Base-by-base conservation (phyloP, 2,888 invertebrate genomes). In the Silvanus unidentatus region DNA sequence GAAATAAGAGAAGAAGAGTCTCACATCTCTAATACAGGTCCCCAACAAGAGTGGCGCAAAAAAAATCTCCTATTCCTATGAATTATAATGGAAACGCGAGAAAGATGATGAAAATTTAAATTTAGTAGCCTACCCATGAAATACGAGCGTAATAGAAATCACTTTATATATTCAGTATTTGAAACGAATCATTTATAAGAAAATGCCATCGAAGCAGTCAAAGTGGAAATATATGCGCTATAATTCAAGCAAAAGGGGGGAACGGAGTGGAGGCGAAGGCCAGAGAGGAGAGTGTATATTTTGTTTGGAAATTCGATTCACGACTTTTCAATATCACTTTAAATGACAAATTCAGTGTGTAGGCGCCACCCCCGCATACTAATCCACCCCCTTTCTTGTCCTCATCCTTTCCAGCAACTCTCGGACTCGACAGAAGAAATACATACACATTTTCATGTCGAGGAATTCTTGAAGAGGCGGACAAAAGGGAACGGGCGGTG, bases 281-380 rank as follows among this genome's bases (percentile, higher is more conserved):
- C 4, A 32, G 8, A 22, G 22, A 22, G 22, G 44, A 40, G 39
- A 16, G 15, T 30, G 32, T 44, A 44, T 47, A 47, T 48, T 50
- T 48, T 50, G 48, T 48, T 50, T 48, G 48, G 46, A 45, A 49
- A 51, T 43, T 48, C 53, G 52, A 53, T 55, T 50, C 53, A 43
- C 47, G 48, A 48, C 44, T 57, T 57, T 57, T 55, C 55, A 50
- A 58, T 58, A 58, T 58, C 58, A 49, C 55, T 55, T 54, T 54
- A 53, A 57, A 58, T 57, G 58, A 58, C 58, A 58, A 58, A 58
- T 58, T 58, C 49, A 44, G 43, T 47, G 51, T 55, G 49, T 45
- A 37, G 52, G 43, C 49, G 43, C 45, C 42, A 40, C 39, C 40
- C 34, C 29, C 42, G 14, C 11, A 15, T 28, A 11, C 16, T 11